Conservation (phyloP, 1,140 invertebrate genomes). For the Thalassaphorura encarpata region DNA sequence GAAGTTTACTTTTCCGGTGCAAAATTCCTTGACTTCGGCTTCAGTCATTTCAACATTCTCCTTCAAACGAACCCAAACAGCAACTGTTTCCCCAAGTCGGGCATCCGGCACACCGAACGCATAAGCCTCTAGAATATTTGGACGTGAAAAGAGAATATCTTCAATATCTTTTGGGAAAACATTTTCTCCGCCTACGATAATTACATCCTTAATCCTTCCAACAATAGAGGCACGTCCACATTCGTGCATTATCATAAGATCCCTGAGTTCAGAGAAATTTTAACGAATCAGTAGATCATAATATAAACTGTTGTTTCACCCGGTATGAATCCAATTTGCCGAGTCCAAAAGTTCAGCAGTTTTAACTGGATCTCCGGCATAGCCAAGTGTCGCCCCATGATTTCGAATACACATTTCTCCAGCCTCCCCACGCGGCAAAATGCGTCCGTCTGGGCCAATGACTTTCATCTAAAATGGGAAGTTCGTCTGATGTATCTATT, state of each 20-base stretch:
- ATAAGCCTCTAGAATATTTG: too few species aligned
- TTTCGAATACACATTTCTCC: conserved; percentile 51
- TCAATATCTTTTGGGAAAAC: not conserved
- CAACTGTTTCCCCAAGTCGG: too few species aligned
- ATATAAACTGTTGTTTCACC: conserved; percentile 55
- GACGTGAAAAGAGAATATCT: not conserved
- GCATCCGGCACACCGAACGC: too few species aligned
- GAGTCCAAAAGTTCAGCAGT: conserved; percentile 49
- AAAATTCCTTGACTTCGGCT: too few species aligned
- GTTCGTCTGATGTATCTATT: not conserved
- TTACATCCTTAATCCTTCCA: too few species aligned
- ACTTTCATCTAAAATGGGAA: conserved; percentile 36
- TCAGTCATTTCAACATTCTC: too few species aligned
- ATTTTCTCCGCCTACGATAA: not conserved
- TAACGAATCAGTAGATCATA: not conserved
- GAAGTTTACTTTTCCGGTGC: too few species aligned
- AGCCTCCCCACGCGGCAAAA: conserved; percentile 42
- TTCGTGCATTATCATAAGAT: too few species aligned
- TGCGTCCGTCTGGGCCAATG: conserved; percentile 40
- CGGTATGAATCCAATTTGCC: conserved; percentile 81
- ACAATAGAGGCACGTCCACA: too few species aligned
- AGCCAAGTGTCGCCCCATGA: conserved; percentile 47
- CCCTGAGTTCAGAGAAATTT: not conserved
- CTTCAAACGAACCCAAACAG: too few species aligned
- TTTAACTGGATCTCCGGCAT: conserved; percentile 49